Base-by-base conservation (phyloP, 2,888 invertebrate species). In the Caenorhabditis sp. region DNA sequence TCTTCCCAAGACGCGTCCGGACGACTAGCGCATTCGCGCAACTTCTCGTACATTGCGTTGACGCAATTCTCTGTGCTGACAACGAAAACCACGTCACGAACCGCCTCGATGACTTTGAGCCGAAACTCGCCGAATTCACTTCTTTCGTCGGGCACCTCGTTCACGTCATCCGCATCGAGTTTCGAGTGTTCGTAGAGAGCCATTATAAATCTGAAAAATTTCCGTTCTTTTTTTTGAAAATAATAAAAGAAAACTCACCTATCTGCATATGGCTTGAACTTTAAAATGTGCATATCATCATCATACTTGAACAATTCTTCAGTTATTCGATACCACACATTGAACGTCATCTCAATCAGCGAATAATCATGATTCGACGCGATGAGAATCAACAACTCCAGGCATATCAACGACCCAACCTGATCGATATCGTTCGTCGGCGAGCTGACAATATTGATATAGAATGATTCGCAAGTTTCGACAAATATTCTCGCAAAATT, bases 331-430 rank as follows among this genome's bases (percentile, higher is more conserved):
- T 95, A 97, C 99, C 99, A 99, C 69, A 97, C 91, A 89, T 95
- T 94, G 88, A 97, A 99, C 1, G 97, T 95, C 81, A 97, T 94
- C 85, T 92, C 92, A 14, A 92, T 91, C 17, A 93, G 91, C 91
- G 97, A 95, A 90, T 95, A 97, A 88, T 97, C 96, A 89, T 96
- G 95, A 90, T 97, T 96, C 0, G 95, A 95, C 12, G 95, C 94
- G 89, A 97, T 95, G 49, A 93, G 92, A 58, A 97, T 90, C 12
- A 95, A 92, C 80, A 96, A 90, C 88, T 97, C 95, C 72, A 99
- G 90, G 2, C 94, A 92, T 88, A 93, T 58, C 21, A 77, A 23
- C 37, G 66, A 61, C 24, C 78, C 78, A 14, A 77, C 60, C 3
- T 74, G 57, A 0, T 53, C 31, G 14, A 66, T 60, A 37, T 73